Evolutionary conservation across 2,113 vertebrate species (phyloP), one percentile per base, ranked within the genome.

Genomic region (Nesoenas mayeri): DNA sequence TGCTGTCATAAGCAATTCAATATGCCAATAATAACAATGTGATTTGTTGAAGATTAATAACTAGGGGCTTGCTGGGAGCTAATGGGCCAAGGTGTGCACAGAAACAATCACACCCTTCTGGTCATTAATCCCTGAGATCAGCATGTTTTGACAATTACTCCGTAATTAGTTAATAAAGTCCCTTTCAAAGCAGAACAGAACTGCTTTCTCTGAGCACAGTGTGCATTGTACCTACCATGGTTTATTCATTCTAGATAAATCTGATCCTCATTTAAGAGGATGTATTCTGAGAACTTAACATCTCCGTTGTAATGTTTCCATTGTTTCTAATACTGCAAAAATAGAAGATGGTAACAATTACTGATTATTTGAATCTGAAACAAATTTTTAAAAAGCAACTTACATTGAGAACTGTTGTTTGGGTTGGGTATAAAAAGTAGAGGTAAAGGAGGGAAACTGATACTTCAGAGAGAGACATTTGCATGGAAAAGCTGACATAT

Each of bases 91-190:
- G 86, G 89, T 96, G 57, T 67, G 70, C 69, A 91, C 34, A 91
- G 77, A 84, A 53, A 86, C 51, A 86, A 79, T 89, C 89, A 84
- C 32, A 84, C 50, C 32, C 65, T 91, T 89, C 57, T 87, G 69
- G 77, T 87, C 94, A 87, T 91, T 75, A 89, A 69, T 97, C 15
- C 7, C 50, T 74, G 54, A 56, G 57, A 91, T 93, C 86, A 89
- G 48, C 48, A 75, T 85, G 79, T 95, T 91, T 86, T 89, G 77
- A 44, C 75, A 92, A 85, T 95, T 84, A 79, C 80, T 89, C 38
- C 70, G 20, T 86, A 95, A 95, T 96, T 94, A 93, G 72, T 79
- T 92, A 89, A 94, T 91, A 96, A 89, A 54, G 34, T 12, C 24
- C 26, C 42, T 87, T 95, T 94, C 80, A 92, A 72, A 83, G 38